Evolutionary conservation across 2,797 vertebrate species (phyloP), one percentile per base, ranked within the genome.

Genomic region (Rhinichthys osculus): DNA sequence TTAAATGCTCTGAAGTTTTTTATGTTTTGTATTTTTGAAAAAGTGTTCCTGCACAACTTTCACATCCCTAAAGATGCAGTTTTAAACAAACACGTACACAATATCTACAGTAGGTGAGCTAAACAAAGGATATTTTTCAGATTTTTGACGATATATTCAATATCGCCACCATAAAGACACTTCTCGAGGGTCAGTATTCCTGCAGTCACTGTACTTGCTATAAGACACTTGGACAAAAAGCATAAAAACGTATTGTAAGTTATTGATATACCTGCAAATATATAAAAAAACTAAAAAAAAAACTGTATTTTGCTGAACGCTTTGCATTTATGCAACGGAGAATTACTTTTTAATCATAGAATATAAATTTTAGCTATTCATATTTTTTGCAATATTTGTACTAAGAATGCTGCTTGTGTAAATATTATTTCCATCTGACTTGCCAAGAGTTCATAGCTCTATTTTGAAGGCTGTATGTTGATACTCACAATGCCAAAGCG

Each of bases 11-110:
- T 54, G 87, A 88, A 85, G 81, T 92, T 90, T 90, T 91, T 74
- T 90, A 92, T 92, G 87, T 91, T 90, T 91, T 91, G 79, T 88
- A 89, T 91, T 92, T 91, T 90, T 86, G 40, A 52, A 89, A 88
- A 33, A 72, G 57, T 85, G 38, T 78, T 74, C 8, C 40, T 62
- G 23, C 59, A 67, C 57, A 30, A 13, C 64, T 44, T 84, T 38
- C 27, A n/a, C 35, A 17, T 69, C 30, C n/a, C 54, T 47, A 33
- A 50, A 74, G 14, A 8, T 83, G 33, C 30, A 19, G 14, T 62
- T 52, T 83, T 8, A 83, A 76, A 80, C 38, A 30, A 19, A 64
- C 7, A 11, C 44, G 44, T 69, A 17, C 6, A 38, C 33, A 27
- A 14, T 16, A 67, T 67, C 9, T 35, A 67, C 23, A 23, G 5